Evolutionary conservation across 1,140 invertebrate species (phyloP).

Genomic region (Ephestia elutella): DNA sequence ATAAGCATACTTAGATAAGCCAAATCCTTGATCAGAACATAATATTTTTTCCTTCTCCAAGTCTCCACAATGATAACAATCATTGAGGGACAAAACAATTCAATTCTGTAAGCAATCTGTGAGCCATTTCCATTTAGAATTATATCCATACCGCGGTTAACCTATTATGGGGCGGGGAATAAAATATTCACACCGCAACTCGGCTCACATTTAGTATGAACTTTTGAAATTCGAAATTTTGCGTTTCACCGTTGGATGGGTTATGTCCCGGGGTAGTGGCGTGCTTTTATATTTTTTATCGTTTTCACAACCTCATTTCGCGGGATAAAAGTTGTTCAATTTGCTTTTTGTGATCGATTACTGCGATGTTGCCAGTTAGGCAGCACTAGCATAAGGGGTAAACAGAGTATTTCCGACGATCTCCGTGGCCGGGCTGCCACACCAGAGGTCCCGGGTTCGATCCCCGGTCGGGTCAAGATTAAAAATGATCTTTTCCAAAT

Average conservation of each 20-base stretch:
- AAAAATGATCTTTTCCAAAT: too few relatives aligned
- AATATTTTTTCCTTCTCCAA: too few relatives aligned
- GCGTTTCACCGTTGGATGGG: neutral
- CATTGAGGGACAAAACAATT: too few relatives aligned
- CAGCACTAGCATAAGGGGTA: too few relatives aligned
- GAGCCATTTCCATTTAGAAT: neutral
- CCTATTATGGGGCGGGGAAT: conserved; percentile 4
- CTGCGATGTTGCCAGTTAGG: neutral
- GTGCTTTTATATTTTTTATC: neutral
- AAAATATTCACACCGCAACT: conserved; percentile 21
- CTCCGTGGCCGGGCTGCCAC: too few relatives aligned
- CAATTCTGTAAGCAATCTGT: neutral
- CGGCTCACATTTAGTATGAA: conserved; percentile 19
- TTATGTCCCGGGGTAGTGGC: neutral
- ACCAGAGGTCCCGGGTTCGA: too few relatives aligned
- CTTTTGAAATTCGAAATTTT: conserved; percentile 18
- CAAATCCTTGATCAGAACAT: too few relatives aligned
- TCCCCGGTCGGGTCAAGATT: too few relatives aligned
- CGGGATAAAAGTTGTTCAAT: neutral
- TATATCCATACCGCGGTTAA: neutral
- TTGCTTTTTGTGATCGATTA: neutral
- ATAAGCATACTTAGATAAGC: too few relatives aligned
- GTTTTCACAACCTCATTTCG: neutral
- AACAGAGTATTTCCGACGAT: too few relatives aligned
- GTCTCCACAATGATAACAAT: too few relatives aligned